Evolutionary conservation across 2,888 invertebrate genomes (phyloP).

Genomic region (Drosophila niveifrons): DNA sequence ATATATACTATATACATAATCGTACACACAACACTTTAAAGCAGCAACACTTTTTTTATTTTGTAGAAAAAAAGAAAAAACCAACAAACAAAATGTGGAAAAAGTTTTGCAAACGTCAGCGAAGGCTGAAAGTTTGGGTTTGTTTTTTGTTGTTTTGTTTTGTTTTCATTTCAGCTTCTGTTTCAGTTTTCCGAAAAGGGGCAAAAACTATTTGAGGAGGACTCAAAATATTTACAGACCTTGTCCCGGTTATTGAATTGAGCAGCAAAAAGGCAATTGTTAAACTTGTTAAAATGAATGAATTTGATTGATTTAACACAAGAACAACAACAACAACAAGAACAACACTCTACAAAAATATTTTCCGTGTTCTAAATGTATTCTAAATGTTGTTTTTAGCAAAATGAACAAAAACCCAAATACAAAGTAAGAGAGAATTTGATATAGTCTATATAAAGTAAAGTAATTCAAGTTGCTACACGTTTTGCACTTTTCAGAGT

Average conservation of each 20-base stretch:
- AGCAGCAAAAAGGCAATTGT: conserved; percentile 12
- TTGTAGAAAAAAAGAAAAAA: conserved; percentile 57
- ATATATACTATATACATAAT: conserved; percentile 47
- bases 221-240: conserved; percentile 46
- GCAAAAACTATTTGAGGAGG: conserved; percentile 62
- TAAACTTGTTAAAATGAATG: conserved; percentile 40
- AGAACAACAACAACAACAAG: too few species aligned
- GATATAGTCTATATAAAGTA: conserved; percentile 32
- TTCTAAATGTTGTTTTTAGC: conserved; percentile 64
- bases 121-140: conserved; percentile 24
- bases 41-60: conserved; percentile 16
- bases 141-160: not conserved
- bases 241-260: conserved; percentile 51
- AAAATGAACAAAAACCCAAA: conserved; percentile 9
- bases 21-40: conserved; percentile 21
- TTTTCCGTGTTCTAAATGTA: conserved; percentile 73
- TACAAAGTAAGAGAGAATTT: conserved; percentile 24
- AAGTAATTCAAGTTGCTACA: conserved; percentile 45
- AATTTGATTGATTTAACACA: conserved; percentile 49
- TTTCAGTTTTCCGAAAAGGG: conserved; percentile 37
- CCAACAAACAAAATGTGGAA: conserved; percentile 40
- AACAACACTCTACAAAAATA: conserved; percentile 2
- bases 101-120: conserved; percentile 72
- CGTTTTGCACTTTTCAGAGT: conserved; percentile 77
- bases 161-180: not conserved